These are phyloP conservation scores for Paralinhomoeus sp. DNA, from an alignment of 2,888 invertebrate species.

Conservation along the genomic window DNA sequence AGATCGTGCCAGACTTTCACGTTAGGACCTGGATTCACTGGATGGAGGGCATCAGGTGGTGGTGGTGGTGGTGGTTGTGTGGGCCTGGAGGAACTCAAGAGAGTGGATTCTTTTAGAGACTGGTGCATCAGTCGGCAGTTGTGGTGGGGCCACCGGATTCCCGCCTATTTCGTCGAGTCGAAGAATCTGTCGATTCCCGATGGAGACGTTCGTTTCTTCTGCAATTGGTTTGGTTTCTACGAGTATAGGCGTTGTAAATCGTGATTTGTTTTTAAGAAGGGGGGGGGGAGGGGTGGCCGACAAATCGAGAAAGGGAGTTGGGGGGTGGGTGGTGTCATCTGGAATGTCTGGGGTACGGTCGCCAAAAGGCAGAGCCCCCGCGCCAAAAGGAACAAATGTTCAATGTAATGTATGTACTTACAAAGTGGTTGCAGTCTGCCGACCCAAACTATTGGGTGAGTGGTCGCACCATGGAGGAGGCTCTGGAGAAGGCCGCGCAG, in stretches of 20 bases:
- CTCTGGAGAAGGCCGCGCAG: constrained; percentile 48
- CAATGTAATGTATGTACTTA: too few relatives aligned
- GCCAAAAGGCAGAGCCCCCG: too few relatives aligned
- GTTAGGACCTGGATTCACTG: constrained; percentile 81
- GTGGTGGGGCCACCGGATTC: constrained; percentile 99
- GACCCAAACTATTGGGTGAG: constrained; percentile 40
- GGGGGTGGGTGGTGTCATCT: too few relatives aligned
- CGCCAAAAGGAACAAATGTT: too few relatives aligned
- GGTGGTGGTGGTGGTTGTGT: not conserved
- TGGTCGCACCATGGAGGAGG: constrained; percentile 45
- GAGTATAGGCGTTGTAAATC: too few relatives aligned
- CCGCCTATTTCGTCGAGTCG: constrained; percentile 56
- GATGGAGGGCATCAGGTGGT: constrained; percentile 63
- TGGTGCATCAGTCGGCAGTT: constrained; percentile 94
- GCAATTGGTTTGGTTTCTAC: not conserved
- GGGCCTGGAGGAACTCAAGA: not conserved
- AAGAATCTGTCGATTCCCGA: constrained; percentile 28
- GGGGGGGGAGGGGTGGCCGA: too few relatives aligned
- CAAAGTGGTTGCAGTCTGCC: constrained; percentile 7
- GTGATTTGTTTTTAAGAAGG: too few relatives aligned
- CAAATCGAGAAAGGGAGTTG: too few relatives aligned
- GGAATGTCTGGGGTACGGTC: too few relatives aligned
- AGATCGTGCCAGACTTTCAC: constrained; percentile 69
- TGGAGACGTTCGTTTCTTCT: constrained; percentile 21
- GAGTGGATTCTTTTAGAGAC: constrained; percentile 47